Evolutionary conservation across 2,113 vertebrate species (phyloP), one percentile per base, ranked within the genome.

Genomic region (Chlorodrepanis virens): DNA sequence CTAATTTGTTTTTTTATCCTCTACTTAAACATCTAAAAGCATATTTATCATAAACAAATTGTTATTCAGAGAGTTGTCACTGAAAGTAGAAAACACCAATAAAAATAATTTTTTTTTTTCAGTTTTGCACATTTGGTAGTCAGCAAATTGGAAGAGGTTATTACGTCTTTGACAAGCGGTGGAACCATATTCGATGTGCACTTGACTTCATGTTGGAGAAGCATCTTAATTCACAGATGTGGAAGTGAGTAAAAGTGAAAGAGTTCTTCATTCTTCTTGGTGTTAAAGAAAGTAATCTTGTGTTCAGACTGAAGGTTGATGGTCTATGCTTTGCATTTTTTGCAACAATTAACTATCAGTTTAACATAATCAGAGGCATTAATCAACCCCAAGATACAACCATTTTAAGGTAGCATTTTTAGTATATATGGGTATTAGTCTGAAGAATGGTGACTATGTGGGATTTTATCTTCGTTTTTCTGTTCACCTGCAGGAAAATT

Each of bases 71-170:
- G 50, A 57, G 20, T 63, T 54, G 39, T 67, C 60, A 56, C 33
- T 83, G 31, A 10, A 75, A 72, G 63, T 17, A 69, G 76, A 54
- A 91, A 89, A 79, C 14, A 2, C 18, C 37, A 50, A 6, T 37
- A 25, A 92, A 52, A 97, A 69, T 94, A 37, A 18, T 97, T 49
- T 96, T 35, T 35, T n/a, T 77, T 96, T 97, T 95, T 42, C 97
- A 99, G 99, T 99, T 98, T 98, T 99, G 99, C 99, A 98, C 99
- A 95, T 99, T 99, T 93, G 99, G 99, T 96, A 99, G 99, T 97
- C 99, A 98, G 96, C 98, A 99, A 96, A 99, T 99, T 94, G 99
- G 99, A 96, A 99, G 98, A 98, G 98, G 99, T 97, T 99, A 98
- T 97, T 99, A 99, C 59, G 98, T 99, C 39, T 99, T 99, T 87